A percentile compares a stretch with the other conserved stretches of the same genome.
Conservation (phyloP, 1,140 invertebrate genomes). For the Cardiocondyla obscurior region DNA sequence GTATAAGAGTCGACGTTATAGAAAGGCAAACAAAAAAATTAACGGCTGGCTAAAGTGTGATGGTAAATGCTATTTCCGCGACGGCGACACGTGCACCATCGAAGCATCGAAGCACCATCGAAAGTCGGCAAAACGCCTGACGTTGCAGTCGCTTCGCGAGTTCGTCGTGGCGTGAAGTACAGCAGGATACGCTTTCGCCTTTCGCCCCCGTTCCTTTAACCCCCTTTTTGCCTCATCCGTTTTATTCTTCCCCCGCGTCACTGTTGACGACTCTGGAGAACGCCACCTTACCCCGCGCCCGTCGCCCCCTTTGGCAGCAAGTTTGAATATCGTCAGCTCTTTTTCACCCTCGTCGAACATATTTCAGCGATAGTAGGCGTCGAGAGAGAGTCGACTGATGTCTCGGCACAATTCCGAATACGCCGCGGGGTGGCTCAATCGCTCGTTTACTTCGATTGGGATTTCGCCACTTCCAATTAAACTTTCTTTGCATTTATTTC, state of each 20-base stretch:
- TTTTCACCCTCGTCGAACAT: constrained; percentile 77
- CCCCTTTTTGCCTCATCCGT: constrained; percentile 13
- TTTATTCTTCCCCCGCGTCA: constrained; percentile 40
- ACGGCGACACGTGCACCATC: too few relatives aligned
- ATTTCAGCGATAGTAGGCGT: constrained; percentile 72
- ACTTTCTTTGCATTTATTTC: constrained; percentile 27
- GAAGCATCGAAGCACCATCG: constrained; percentile 61
- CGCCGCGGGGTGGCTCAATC: constrained; percentile 67
- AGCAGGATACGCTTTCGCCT: constrained; percentile 60
- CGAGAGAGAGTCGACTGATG: constrained; percentile 66
- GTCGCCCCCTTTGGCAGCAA: constrained; percentile 11
- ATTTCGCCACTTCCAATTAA: constrained; percentile 58
- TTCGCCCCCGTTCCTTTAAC: constrained; percentile 53
- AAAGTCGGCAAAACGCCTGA: constrained; percentile 70
- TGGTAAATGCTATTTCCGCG: too few relatives aligned
- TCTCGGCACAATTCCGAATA: constrained; percentile 65
- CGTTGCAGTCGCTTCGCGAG: constrained; percentile 68
- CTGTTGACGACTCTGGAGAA: constrained; percentile 68
- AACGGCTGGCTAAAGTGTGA: too few relatives aligned
- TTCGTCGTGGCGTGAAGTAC: constrained; percentile 67
- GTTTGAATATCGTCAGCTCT: constrained; percentile 77
- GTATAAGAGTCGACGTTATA: too few relatives aligned
- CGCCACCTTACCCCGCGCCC: constrained; percentile 14
- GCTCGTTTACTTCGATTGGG: constrained; percentile 69
- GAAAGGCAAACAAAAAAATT: too few relatives aligned